Evolutionary conservation across 1,140 invertebrate species (phyloP).

Genomic region (Protaetia brevitarsis): DNA sequence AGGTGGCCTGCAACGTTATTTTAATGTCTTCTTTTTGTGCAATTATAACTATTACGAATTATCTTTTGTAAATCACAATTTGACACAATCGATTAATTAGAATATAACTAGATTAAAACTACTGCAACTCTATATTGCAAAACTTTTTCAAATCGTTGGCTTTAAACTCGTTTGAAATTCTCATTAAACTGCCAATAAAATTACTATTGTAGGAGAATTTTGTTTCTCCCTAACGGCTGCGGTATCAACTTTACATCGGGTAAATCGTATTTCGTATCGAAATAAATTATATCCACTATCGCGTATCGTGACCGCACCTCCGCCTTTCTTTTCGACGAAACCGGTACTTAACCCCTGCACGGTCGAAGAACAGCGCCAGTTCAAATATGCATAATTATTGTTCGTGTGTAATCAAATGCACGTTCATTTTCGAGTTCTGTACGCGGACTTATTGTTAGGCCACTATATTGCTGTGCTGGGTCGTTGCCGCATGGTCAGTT

Average conservation of each 20-base stretch:
- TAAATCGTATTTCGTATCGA: conserved; percentile 3
- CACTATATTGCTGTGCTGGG: no score
- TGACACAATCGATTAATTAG: no score
- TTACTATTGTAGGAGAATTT: background rate
- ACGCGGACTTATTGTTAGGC: background rate
- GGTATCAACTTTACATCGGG: background rate
- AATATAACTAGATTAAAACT: no score
- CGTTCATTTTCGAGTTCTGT: background rate
- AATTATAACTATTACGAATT: no score
- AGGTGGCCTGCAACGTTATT: no score
- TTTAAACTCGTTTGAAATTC: conserved; percentile 4
- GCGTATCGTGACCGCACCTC: background rate
- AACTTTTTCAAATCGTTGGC: no score
- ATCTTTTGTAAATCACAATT: no score
- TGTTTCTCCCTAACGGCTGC: background rate
- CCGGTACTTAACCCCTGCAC: background rate
- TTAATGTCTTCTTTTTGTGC: no score
- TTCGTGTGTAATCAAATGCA: conserved; percentile 15
- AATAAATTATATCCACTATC: conserved; percentile 4
- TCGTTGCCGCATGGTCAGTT: no score
- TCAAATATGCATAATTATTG: conserved; percentile 9
- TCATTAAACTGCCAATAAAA: conserved; percentile 1
- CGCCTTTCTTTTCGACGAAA: background rate
- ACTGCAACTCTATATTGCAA: no score
- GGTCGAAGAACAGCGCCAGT: background rate